Evolutionary conservation across 2,888 invertebrate species (phyloP).

Genomic region (Nebria brevicollis): DNA sequence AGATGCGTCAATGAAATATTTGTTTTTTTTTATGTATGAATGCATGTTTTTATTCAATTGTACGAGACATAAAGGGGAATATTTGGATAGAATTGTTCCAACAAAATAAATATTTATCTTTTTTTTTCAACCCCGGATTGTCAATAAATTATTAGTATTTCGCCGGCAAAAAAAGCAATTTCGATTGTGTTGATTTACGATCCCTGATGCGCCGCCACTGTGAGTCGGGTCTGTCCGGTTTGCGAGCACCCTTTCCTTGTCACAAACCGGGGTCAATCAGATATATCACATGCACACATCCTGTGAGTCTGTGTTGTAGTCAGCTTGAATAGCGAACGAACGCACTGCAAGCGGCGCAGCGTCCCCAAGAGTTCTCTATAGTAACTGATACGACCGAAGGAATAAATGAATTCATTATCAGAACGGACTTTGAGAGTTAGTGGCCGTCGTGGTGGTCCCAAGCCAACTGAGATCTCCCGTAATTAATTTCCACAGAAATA

Average conservation of each 20-base stretch:
- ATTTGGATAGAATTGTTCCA: background rate
- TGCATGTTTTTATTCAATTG: too few relatives aligned
- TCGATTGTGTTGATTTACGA: background rate
- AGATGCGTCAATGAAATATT: too few relatives aligned
- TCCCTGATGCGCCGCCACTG: too few relatives aligned
- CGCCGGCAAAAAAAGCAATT: background rate
- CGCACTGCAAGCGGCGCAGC: background rate
- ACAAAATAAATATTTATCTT: background rate
- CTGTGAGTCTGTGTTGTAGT: conserved; percentile 14
- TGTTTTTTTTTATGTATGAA: too few relatives aligned
- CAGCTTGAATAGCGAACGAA: background rate
- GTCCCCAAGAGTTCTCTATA: background rate
- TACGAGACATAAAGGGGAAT: too few relatives aligned
- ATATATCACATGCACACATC: conserved; percentile 42
- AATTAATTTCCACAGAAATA: conserved; percentile 40
- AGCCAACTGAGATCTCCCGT: conserved; percentile 14
- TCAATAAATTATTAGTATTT: background rate
- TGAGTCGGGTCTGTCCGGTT: background rate
- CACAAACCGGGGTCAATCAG: conserved; percentile 29
- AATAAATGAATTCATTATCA: conserved; percentile 45
- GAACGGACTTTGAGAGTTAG: conserved; percentile 11
- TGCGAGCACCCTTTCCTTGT: conserved; percentile 22
- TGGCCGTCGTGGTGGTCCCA: conserved; percentile 16
- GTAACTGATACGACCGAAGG: conserved; percentile 38
- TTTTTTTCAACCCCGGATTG: background rate